Base-by-base conservation (phyloP, 2,113 vertebrate species). In the Thunnus thynnus region DNA sequence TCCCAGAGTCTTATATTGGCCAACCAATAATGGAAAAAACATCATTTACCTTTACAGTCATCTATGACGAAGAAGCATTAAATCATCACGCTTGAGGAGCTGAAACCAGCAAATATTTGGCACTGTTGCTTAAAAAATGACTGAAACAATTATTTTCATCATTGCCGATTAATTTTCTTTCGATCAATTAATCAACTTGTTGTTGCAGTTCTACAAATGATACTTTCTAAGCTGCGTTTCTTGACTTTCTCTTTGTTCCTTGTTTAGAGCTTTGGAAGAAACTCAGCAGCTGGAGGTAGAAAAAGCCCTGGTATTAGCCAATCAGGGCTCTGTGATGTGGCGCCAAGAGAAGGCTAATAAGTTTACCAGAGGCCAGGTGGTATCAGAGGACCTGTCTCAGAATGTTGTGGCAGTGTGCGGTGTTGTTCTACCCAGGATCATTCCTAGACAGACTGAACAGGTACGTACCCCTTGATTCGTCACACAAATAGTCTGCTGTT, bases 321-420 rank as follows among this genome's bases (percentile, higher is more conserved):
- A 98, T 91, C 93, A 95, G 14, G 95, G 96, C 54, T 91, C 90
- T 5, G 91, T 87, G 0, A 93, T 96, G 83, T 99, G 97, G 96
- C 92, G 87, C 25, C 96, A 95, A 86, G 96, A 97, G 50, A 94
- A 95, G 66, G 90, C 92, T 1, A 86, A 93, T 14, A 96, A 91
- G 0, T 95, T 91, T 16, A 94, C 93, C 0, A 93, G 96, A 30
- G 96, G 97, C 25, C 95, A 97, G 11, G 85, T 99, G 62, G 87
- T 97, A 14, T 97, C 97, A 0, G 84, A 94, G 0, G 98, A 99
- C 89, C 94, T 99, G 16, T 98, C 96, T 82, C 89, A 86, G 16
- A 95, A 75, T 2, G 96, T 99, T 0, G 96, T 97, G 17, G 95
- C 97, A 20, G 95, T 99, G 1, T 97, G 98, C 92, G 98, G 98